A percentile compares a stretch with the other conserved stretches of the same genome.
phyloP scores from a whole-genome alignment of 2,888 invertebrate species.

The Hyles lineata region DNA sequence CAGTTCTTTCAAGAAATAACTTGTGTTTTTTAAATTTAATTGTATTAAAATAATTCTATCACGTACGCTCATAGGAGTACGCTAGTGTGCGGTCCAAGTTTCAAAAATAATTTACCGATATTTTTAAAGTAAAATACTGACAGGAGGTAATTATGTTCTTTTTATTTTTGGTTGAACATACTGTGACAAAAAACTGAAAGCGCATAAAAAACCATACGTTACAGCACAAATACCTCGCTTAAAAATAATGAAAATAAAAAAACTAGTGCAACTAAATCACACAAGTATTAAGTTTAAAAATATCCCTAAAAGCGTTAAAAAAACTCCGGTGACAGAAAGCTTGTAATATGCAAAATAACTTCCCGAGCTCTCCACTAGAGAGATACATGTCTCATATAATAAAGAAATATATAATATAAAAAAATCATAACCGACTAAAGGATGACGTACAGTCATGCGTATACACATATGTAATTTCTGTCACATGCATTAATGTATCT shows the following conservation, averaged over 20 bases:
- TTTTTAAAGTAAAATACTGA: too few species aligned
- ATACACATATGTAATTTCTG: slow-evolving; percentile 70
- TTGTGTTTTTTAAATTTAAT: neutral
- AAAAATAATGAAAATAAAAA: neutral
- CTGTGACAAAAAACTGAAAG: slow-evolving; percentile 31
- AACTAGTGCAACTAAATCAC: slow-evolving; percentile 59
- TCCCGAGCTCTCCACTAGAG: slow-evolving; percentile 85
- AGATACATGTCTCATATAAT: slow-evolving; percentile 64
- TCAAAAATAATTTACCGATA: neutral
- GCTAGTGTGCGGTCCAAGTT: neutral
- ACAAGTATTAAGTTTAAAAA: slow-evolving; percentile 42
- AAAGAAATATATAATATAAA: slow-evolving; percentile 55
- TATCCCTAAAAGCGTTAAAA: slow-evolving; percentile 58
- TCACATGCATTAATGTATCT: slow-evolving; percentile 67
- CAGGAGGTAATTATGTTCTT: too few species aligned
- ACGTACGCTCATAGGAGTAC: neutral
- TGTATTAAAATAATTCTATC: neutral
- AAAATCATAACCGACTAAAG: slow-evolving; percentile 50
- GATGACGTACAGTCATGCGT: slow-evolving; percentile 73
- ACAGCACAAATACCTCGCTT: slow-evolving; percentile 3
- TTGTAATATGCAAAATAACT: slow-evolving; percentile 63
- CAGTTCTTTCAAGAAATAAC: slow-evolving; percentile 38
- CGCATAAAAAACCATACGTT: neutral
- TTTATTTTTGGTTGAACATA: neutral
- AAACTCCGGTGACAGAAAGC: slow-evolving; percentile 74